phyloP scores from a whole-genome alignment of 1,140 invertebrate species.

The Pollicipes pollicipes region DNA sequence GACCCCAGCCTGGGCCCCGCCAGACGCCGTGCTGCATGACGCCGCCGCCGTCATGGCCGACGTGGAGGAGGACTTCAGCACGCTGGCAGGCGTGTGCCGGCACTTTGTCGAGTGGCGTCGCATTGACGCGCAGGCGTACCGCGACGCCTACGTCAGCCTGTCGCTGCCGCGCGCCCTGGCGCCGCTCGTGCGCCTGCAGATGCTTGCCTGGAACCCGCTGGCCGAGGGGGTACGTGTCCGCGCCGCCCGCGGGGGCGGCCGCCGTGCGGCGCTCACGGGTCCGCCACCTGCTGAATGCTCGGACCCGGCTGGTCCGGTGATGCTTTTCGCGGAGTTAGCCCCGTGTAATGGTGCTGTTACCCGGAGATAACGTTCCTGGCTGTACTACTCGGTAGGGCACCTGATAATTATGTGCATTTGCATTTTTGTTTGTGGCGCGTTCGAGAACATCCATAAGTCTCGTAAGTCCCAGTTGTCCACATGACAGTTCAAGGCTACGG shows the following conservation, averaged over 20 bases:
- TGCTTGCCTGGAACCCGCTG: constrained; percentile 13
- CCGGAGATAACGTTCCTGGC: too few species aligned
- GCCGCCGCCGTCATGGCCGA: constrained; percentile 7
- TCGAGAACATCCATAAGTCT: too few species aligned
- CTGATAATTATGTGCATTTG: too few species aligned
- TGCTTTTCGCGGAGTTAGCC: neutral
- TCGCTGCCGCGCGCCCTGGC: constrained; percentile 10
- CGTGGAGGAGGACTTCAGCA: constrained; percentile 13
- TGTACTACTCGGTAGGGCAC: too few species aligned
- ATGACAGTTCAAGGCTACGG: too few species aligned
- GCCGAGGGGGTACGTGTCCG: neutral
- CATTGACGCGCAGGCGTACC: constrained; percentile 8
- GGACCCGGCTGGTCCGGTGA: neutral
- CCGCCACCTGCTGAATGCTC: too few species aligned
- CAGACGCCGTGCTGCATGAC: neutral
- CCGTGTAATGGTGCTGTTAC: neutral
- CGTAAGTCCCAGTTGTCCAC: too few species aligned
- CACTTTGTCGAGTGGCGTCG: constrained; percentile 10
- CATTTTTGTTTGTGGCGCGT: too few species aligned
- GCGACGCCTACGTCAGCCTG: constrained; percentile 11
- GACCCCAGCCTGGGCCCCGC: neutral
- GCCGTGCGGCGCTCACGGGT: too few species aligned
- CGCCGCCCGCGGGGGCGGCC: too few species aligned
- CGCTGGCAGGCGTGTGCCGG: constrained; percentile 2
- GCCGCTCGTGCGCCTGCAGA: constrained; percentile 11